phyloP scores from a whole-genome alignment of 2,888 invertebrate species.

The Eupithecia pulchellata region DNA sequence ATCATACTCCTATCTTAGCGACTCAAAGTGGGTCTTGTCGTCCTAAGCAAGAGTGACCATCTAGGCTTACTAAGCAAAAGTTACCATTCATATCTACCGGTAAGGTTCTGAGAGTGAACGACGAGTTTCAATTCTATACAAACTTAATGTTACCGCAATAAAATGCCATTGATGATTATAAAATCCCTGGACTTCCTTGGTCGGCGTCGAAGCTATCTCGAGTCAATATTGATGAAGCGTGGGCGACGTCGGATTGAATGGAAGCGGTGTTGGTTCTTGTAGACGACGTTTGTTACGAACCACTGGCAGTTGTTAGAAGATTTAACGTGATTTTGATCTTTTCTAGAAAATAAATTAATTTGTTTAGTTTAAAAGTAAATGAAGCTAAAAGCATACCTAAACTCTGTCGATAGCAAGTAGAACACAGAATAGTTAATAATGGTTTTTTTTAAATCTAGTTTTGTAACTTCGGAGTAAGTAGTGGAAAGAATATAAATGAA shows the following conservation, averaged over 20 bases:
- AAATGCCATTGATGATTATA: slow-evolving; percentile 17
- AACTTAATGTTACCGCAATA: background rate
- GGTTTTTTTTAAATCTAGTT: no score
- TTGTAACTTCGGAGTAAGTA: background rate
- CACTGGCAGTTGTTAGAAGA: background rate
- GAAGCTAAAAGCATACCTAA: no score
- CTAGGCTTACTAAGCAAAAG: no score
- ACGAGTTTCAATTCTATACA: slow-evolving; percentile 20
- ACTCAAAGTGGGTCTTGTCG: background rate
- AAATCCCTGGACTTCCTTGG: slow-evolving; percentile 59
- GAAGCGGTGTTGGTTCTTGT: slow-evolving; percentile 24
- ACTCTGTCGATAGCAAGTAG: no score
- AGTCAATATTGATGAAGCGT: slow-evolving; percentile 80
- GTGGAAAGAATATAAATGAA: no score
- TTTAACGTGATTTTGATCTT: background rate
- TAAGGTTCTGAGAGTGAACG: background rate
- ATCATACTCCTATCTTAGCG: no score
- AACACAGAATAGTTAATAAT: no score
- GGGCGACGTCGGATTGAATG: slow-evolving; percentile 73
- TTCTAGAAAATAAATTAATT: background rate
- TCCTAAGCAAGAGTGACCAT: background rate
- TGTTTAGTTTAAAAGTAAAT: no score
- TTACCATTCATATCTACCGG: no score
- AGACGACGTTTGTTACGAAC: slow-evolving; percentile 8
- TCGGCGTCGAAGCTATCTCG: slow-evolving; percentile 66